phyloP scores from a whole-genome alignment of 1,140 invertebrate species.

The Philotrypesis tridentata region DNA sequence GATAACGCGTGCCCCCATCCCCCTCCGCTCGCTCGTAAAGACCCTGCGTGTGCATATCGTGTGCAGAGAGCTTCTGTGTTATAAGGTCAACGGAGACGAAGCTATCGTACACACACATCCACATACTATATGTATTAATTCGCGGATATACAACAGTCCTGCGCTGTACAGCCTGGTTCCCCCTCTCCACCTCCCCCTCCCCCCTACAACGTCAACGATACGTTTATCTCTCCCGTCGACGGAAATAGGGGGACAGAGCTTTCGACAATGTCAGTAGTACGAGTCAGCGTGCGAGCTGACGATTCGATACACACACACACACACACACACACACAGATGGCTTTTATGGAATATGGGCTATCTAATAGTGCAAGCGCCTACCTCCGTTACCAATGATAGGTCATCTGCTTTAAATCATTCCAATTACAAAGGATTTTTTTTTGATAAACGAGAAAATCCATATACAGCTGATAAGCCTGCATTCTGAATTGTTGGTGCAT shows the following conservation, averaged over 20 bases:
- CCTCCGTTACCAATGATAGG: too few species aligned
- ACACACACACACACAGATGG: too few species aligned
- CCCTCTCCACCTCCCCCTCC: too few species aligned
- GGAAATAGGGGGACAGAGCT: neutral
- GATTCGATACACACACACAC: too few species aligned
- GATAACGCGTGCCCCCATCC: neutral
- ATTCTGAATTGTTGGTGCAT: too few species aligned
- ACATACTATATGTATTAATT: neutral
- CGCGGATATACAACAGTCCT: neutral
- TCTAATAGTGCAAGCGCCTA: too few species aligned
- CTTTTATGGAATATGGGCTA: neutral
- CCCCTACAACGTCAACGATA: neutral
- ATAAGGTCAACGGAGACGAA: neutral
- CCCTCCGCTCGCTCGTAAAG: neutral
- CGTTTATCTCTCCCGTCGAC: neutral
- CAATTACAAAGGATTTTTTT: too few species aligned
- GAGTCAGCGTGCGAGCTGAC: neutral
- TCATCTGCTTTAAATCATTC: too few species aligned
- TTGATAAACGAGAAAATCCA: too few species aligned
- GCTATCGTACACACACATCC: too few species aligned
- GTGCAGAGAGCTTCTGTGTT: neutral
- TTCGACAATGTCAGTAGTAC: neutral
- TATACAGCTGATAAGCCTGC: too few species aligned
- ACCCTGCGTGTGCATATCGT: neutral
- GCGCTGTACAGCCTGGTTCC: too few species aligned